A percentile compares a stretch with the other conserved stretches of the same genome.
These are phyloP conservation scores for Ruditapes philippinarum DNA, from an alignment of 1,140 invertebrate genomes.

Conservation along the genomic window DNA sequence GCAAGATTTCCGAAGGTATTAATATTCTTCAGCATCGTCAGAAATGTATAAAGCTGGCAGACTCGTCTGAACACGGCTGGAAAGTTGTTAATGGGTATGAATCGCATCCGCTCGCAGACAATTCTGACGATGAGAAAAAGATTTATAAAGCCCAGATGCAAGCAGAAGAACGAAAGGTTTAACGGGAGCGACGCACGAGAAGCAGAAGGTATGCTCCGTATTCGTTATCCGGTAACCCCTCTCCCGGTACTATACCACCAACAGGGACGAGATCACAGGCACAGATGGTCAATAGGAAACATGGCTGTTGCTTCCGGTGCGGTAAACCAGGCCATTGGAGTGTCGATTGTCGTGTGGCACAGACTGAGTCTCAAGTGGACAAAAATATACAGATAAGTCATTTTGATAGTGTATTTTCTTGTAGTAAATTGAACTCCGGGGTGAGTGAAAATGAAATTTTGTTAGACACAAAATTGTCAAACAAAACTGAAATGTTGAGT, in stretches of 20 bases:
- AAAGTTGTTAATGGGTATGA: too few relatives aligned
- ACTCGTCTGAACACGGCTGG: too few relatives aligned
- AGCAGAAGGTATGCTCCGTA: neutral
- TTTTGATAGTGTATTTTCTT: neutral
- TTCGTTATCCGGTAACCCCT: neutral
- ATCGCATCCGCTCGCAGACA: constrained; percentile 19
- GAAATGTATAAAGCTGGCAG: constrained; percentile 17
- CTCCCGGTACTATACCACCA: neutral
- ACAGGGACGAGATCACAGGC: neutral
- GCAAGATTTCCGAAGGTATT: constrained; percentile 1
- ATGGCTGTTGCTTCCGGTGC: constrained; percentile 27
- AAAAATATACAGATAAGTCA: neutral
- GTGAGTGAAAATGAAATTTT: neutral
- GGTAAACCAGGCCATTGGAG: constrained; percentile 37
- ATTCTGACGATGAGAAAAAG: constrained; percentile 47
- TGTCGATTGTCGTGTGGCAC: neutral
- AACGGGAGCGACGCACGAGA: neutral
- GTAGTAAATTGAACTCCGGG: neutral
- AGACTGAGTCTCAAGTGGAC: neutral
- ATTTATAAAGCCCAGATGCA: constrained; percentile 23
- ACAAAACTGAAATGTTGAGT: neutral
- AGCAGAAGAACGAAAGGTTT: neutral
- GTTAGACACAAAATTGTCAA: neutral
- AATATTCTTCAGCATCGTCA: constrained; percentile 20
- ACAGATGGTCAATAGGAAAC: neutral